Evolutionary conservation across 1,140 invertebrate species (phyloP).

Genomic region (Glossosoma conforme): DNA sequence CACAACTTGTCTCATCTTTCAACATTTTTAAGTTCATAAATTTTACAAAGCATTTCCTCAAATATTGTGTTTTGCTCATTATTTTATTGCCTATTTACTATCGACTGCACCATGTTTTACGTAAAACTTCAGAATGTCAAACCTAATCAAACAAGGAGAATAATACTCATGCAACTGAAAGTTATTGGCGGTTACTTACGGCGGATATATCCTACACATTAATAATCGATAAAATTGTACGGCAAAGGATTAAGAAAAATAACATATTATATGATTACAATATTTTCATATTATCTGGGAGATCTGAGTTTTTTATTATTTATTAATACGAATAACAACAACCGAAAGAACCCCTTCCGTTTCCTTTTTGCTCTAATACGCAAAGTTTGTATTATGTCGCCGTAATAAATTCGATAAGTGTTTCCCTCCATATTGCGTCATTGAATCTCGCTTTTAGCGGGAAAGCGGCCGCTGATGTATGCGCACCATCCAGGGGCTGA

Average conservation of each 20-base stretch:
- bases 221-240: no score
- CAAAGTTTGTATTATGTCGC: background rate
- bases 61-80: background rate
- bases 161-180: background rate
- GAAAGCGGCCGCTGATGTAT: background rate
- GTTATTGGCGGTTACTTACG: no score
- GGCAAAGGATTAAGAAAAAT: no score
- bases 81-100: background rate
- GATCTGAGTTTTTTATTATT: background rate
- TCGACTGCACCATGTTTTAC: no score
- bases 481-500: constrained; percentile 1
- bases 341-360: background rate
- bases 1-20: background rate
- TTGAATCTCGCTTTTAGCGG: background rate
- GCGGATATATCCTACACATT: no score
- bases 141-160: background rate
- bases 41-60: background rate
- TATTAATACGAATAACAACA: background rate
- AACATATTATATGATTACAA: no score
- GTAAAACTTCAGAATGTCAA: background rate
- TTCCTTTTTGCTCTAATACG: background rate
- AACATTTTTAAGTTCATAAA: background rate
- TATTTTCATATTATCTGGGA: no score
- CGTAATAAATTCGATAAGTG: no score
- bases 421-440: no score